A percentile compares a stretch with the other conserved stretches of the same genome.
phyloP scores from a whole-genome alignment of 2,797 vertebrate species.

The Australoheros facetus region DNA sequence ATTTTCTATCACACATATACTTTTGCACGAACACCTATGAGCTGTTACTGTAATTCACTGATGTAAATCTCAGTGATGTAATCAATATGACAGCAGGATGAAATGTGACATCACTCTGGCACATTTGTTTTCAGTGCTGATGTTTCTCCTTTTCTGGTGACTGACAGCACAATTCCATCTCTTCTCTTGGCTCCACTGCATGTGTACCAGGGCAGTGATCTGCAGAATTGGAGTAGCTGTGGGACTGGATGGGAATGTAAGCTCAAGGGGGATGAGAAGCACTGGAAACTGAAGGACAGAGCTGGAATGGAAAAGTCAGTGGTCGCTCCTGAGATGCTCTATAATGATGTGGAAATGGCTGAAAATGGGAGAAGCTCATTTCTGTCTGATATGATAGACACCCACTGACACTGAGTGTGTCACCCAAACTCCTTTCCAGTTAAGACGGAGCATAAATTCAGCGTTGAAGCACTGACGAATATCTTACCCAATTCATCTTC shows the following conservation, averaged over 20 bases:
- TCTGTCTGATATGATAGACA: background rate
- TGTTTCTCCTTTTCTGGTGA: slow-evolving; percentile 23
- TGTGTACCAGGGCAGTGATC: slow-evolving; percentile 56
- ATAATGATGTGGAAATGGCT: background rate
- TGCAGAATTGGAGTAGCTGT: slow-evolving; percentile 49
- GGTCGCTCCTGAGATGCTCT: background rate
- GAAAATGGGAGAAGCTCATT: background rate
- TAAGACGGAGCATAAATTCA: too few species aligned
- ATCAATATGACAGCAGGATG: background rate
- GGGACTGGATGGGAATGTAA: slow-evolving; percentile 20
- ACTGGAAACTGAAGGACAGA: slow-evolving; percentile 2
- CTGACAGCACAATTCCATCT: slow-evolving; percentile 40
- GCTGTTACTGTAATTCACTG: background rate
- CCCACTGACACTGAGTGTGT: background rate
- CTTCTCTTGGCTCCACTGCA: slow-evolving; percentile 18
- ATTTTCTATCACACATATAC: background rate
- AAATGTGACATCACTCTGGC: background rate
- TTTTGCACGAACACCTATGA: background rate
- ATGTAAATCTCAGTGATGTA: background rate
- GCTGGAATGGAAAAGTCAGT: background rate
- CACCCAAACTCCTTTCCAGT: background rate
- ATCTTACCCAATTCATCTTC: too few species aligned
- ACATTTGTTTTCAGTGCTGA: background rate
- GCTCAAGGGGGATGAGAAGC: slow-evolving; percentile 22
- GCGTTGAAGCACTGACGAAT: too few species aligned